Percentiles rank a stretch among this genome's conserved stretches.
phyloP scores from a whole-genome alignment of 2,113 vertebrate species.

The Daphoenositta chrysoptera region DNA sequence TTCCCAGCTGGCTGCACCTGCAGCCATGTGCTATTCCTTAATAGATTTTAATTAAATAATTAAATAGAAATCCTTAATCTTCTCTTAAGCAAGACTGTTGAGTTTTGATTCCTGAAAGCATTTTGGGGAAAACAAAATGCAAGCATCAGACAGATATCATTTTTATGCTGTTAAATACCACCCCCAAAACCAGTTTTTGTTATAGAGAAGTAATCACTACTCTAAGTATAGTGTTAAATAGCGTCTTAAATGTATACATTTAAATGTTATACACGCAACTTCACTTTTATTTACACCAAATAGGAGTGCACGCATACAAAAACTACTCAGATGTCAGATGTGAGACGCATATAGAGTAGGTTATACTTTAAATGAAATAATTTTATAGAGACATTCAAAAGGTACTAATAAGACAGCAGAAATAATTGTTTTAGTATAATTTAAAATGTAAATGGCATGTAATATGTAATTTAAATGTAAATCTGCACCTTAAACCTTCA shows the following conservation, averaged over 20 bases:
- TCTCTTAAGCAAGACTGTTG: neutral
- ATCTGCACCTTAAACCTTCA: slow-evolving; percentile 62
- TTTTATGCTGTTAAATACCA: neutral
- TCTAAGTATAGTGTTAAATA: neutral
- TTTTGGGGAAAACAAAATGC: neutral
- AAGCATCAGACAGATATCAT: neutral
- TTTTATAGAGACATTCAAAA: slow-evolving; percentile 18
- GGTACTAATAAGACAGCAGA: slow-evolving; percentile 39
- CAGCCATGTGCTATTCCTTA: neutral
- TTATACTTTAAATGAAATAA: slow-evolving; percentile 4
- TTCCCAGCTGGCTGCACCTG: neutral
- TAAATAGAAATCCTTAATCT: neutral
- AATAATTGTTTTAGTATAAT: slow-evolving; percentile 64
- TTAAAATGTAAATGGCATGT: slow-evolving; percentile 61
- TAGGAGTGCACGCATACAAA: neutral
- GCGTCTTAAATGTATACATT: neutral
- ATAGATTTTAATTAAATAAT: neutral
- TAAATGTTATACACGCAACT: neutral
- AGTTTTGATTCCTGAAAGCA: neutral
- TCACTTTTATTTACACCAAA: neutral
- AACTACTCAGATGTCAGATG: neutral
- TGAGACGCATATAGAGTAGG: neutral
- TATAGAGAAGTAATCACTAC: neutral
- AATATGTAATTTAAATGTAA: slow-evolving; percentile 67
- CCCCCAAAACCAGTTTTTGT: neutral